Conservation (phyloP, 2,113 vertebrate species). For the Gymnarchus niloticus region DNA sequence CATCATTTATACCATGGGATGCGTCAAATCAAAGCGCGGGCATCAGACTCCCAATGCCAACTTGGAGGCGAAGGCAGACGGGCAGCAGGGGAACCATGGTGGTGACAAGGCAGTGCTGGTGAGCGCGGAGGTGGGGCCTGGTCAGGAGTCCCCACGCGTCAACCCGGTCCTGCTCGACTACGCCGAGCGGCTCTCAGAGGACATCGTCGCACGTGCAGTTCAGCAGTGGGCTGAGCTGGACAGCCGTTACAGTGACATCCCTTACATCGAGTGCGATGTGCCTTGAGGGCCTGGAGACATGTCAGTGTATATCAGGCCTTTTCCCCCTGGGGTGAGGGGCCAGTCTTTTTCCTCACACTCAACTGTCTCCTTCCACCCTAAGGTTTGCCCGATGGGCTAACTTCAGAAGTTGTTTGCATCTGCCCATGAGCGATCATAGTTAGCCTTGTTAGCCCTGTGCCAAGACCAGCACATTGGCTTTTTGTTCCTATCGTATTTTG, state of each 20-base stretch:
- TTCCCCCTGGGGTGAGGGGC: background rate
- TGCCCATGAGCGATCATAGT: too few relatives aligned
- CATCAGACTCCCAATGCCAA: conserved; percentile 46
- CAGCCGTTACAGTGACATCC: conserved; percentile 68
- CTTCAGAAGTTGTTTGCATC: background rate
- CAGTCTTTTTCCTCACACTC: background rate
- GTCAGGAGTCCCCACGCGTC: background rate
- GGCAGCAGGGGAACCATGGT: background rate
- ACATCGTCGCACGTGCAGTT: conserved; percentile 69
- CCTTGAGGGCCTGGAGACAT: conserved; percentile 34
- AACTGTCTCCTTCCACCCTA: background rate
- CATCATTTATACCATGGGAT: conserved; percentile 65
- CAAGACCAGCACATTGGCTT: too few relatives aligned
- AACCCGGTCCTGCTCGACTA: conserved; percentile 51
- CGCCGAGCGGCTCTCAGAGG: conserved; percentile 60
- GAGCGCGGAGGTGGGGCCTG: conserved; percentile 19
- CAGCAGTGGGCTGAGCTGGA: conserved; percentile 66
- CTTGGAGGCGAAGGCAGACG: conserved; percentile 33
- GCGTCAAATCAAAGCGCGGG: conserved; percentile 70
- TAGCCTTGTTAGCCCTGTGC: background rate
- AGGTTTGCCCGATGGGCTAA: background rate
- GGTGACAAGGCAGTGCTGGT: conserved; percentile 51
- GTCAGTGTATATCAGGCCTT: too few relatives aligned
- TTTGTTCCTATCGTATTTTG: background rate
- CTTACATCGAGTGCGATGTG: conserved; percentile 70